Evolutionary conservation across 64 coral and sea anemone genomes (phyloP), one percentile per base, ranked within the genome.

Genomic region (Dendrophyllia cribrosa): DNA sequence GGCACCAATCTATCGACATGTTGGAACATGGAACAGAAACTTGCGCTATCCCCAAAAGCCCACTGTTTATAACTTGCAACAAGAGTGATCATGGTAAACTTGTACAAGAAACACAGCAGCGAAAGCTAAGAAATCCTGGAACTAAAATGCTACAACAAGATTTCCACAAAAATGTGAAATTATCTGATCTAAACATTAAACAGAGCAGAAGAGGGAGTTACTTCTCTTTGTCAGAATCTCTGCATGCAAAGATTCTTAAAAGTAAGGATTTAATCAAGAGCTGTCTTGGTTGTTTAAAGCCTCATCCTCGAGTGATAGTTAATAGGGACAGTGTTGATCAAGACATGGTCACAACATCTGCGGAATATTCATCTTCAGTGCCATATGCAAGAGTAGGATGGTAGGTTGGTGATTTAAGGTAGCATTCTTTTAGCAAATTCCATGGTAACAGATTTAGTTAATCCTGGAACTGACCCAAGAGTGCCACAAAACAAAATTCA

Each of bases 1-100:
- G 97, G 97, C 94, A 96, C 55, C 92, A 93, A 23, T 69, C 94
- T 25, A 81, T 96, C 23, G 77, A 96, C 67, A 96, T 99, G 97
- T 82, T 99, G 34, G 97, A 99, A 92, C 91, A 96, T 79, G 97
- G 97, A 44, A 90, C 94, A 17, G 66, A 89, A 16, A 79, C 44
- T 8, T 99, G 97, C 65, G 17, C 64, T 20, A 70, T 99, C 3
- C 97, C 97, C 15, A 20, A 93, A 58, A 99, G 78, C 59, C 87
- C 97, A 34, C 61, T 99, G 22, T 99, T 94, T 80, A 91, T 99
- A 47, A 74, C 79, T 61, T 99, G 97, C 83, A 97, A 91, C 85
- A 93, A 51, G 62, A 90, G 43, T 76, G 26, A 87, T 66, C 58
- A 47, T 24, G 74, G 74, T 52, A 47, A 55, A 59, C 14, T 12